Conservation (phyloP, 2,113 vertebrate species). For the Porphyrio hochstetteri region DNA sequence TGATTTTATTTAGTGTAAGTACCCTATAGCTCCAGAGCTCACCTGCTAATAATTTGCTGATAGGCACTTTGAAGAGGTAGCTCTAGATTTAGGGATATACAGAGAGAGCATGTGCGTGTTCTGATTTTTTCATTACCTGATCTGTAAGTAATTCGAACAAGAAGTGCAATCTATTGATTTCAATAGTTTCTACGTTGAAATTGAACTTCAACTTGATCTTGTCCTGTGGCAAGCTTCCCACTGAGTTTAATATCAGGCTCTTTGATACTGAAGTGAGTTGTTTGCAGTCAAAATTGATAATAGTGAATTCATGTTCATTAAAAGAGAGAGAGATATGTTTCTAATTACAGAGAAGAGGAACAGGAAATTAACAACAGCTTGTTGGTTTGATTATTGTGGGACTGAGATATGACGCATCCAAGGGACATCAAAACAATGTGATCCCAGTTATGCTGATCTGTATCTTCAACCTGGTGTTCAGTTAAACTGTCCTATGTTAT, state of each 20-base stretch:
- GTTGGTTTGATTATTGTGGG: not conserved
- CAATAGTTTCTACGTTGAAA: not conserved
- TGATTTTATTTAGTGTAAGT: not conserved
- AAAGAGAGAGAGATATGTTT: not conserved
- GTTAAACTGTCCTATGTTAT: not conserved
- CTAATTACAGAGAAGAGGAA: constrained; percentile 40
- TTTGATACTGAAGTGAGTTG: not conserved
- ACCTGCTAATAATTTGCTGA: not conserved
- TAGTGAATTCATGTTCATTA: not conserved
- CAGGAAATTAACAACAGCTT: constrained; percentile 58
- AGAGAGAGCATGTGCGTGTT: accelerated
- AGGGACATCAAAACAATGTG: not conserved
- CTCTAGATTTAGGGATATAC: not conserved
- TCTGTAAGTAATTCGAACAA: not conserved
- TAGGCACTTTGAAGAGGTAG: not conserved
- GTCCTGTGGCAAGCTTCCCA: not conserved
- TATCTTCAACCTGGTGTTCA: not conserved
- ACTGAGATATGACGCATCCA: not conserved
- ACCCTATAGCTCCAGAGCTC: not conserved
- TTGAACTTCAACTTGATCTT: not conserved
- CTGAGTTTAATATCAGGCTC: not conserved
- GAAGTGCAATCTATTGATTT: not conserved
- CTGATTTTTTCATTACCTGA: not conserved
- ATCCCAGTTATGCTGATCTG: not conserved
- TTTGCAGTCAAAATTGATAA: not conserved